Percentiles rank a stretch among this genome's conserved stretches.
Evolutionary conservation across 2,888 invertebrate species (phyloP).

Genomic region (Phorcus lineatus): DNA sequence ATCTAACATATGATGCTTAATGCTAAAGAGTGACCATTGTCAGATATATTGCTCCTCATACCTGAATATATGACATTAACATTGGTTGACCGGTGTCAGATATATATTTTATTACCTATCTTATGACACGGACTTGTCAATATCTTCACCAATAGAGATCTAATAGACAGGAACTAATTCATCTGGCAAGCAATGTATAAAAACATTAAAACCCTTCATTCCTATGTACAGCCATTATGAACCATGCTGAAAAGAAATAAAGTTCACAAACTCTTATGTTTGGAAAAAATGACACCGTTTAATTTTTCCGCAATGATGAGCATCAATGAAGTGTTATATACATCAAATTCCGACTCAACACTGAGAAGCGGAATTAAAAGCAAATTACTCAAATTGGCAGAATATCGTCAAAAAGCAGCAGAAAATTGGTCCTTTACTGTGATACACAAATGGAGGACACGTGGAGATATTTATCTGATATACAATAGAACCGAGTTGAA

Average conservation of each 20-base stretch:
- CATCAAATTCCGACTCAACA: background rate
- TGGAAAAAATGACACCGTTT: background rate
- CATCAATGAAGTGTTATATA: background rate
- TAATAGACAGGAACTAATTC: background rate
- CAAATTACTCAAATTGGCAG: slow-evolving; percentile 5
- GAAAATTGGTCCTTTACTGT: slow-evolving; percentile 1
- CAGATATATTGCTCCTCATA: no score
- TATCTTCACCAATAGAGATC: background rate
- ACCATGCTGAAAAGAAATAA: no score
- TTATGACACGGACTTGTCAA: no score
- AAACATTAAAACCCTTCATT: no score
- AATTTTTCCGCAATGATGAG: background rate
- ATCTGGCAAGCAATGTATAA: no score
- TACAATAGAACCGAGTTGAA: background rate
- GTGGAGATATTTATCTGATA: background rate
- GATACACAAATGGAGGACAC: background rate
- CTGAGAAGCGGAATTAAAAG: background rate
- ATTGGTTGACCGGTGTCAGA: no score
- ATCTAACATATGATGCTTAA: no score
- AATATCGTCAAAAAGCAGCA: background rate
- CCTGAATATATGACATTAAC: no score
- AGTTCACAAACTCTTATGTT: no score
- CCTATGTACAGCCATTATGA: no score
- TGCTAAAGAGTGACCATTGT: no score
- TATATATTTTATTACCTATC: no score